A percentile compares a stretch with the other conserved stretches of the same genome.
These are phyloP conservation scores for Pediacus dermestoides DNA, from an alignment of 2,888 invertebrate genomes.

Conservation along the genomic window DNA sequence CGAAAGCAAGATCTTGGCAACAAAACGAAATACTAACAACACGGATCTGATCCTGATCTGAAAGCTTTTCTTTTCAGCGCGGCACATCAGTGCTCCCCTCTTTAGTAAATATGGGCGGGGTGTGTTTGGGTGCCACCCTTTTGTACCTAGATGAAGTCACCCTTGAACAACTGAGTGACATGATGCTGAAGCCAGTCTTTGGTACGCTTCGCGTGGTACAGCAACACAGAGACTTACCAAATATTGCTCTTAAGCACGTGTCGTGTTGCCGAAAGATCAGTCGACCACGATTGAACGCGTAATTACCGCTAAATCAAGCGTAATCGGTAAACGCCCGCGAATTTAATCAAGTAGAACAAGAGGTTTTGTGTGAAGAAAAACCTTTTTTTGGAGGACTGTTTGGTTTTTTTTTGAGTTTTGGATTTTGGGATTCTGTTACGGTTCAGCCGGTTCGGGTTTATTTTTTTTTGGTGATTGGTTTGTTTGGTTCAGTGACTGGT, in stretches of 20 bases:
- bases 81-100: conserved; percentile 2
- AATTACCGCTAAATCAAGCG: conserved; percentile 47
- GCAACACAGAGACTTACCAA: conserved; percentile 38
- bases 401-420: conserved; percentile 7
- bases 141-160: conserved; percentile 48
- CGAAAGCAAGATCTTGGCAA: no score
- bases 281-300: conserved; percentile 45
- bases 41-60: conserved; percentile 3
- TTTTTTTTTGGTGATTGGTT: conserved; percentile 21
- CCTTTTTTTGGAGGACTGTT: no score
- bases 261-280: conserved; percentile 38
- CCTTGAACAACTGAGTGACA: conserved; percentile 50
- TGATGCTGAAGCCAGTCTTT: conserved; percentile 49
- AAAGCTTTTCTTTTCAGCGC: conserved; percentile 5
- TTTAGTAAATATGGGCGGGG: conserved; percentile 16
- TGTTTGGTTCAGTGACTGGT: conserved; percentile 17
- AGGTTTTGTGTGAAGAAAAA: conserved; percentile 12
- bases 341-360: conserved; percentile 36
- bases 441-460: no score
- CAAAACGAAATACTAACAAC: no score
- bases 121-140: conserved; percentile 29
- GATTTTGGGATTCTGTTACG: conserved; percentile 4
- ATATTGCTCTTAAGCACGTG: conserved; percentile 46
- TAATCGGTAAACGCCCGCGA: conserved; percentile 44
- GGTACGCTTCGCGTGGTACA: conserved; percentile 47